These are phyloP conservation scores for Platycheirus rosarum DNA, from an alignment of 2,888 invertebrate genomes.

Conservation along the genomic window DNA sequence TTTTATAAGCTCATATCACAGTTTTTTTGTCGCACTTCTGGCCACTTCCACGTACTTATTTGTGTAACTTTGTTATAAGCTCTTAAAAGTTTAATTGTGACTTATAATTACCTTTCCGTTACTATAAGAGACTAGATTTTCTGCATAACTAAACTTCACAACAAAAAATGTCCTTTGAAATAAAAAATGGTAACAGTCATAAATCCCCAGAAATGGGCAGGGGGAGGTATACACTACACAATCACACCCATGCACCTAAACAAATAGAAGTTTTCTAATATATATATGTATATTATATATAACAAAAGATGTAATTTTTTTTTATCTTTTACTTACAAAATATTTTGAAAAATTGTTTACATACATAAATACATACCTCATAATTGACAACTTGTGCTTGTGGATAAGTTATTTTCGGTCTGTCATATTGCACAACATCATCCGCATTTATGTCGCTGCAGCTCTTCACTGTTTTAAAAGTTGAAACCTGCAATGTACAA, in stretches of 20 bases:
- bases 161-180: not conserved
- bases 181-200: not conserved
- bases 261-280: too few species aligned
- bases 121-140: not conserved
- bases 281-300: too few species aligned
- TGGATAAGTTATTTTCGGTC: slow-evolving; percentile 79
- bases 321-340: not conserved
- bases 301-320: not conserved
- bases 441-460: slow-evolving; percentile 75
- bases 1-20: too few species aligned
- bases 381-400: slow-evolving; percentile 81
- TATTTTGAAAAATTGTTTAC: slow-evolving; percentile 16
- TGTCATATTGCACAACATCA: slow-evolving; percentile 80
- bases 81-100: not conserved
- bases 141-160: not conserved
- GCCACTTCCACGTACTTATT: too few species aligned
- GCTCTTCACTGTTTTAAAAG: slow-evolving; percentile 76
- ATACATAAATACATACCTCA: slow-evolving; percentile 77
- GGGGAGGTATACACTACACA: too few species aligned
- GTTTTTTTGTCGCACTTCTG: too few species aligned
- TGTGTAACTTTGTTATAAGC: too few species aligned
- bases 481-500: slow-evolving; percentile 76
- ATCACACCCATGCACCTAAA: too few species aligned
- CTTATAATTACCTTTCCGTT: not conserved
- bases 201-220: too few species aligned